These are phyloP conservation scores for Petrocephalus sullivani DNA, from an alignment of 2,797 vertebrate species.

Conservation along the genomic window DNA sequence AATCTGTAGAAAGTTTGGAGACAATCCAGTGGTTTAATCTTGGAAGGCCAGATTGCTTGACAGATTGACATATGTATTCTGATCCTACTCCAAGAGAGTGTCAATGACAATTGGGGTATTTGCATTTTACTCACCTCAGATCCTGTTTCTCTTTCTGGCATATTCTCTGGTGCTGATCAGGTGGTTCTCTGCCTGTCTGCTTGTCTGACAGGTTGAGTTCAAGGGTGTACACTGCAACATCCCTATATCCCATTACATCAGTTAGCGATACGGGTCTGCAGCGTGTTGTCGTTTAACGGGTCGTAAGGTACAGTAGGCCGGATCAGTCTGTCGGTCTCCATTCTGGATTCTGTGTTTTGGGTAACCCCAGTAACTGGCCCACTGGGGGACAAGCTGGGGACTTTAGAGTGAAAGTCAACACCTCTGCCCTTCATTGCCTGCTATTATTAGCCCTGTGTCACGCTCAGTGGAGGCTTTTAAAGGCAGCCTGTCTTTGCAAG, in stretches of 20 bases:
- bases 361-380: background rate
- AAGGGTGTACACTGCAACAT: background rate
- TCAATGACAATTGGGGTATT: background rate
- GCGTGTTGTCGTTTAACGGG: background rate
- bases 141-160: background rate
- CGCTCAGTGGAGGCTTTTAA: background rate
- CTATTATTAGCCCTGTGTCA: constrained; percentile 57
- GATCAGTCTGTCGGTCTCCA: background rate
- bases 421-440: constrained; percentile 59
- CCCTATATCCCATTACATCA: background rate
- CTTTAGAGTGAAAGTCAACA: constrained; percentile 50
- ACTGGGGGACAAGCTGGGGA: background rate
- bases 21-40: background rate
- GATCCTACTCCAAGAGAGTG: background rate
- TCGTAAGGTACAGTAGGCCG: background rate
- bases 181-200: background rate
- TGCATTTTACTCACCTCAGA: background rate
- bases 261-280: background rate
- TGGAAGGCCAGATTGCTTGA: background rate
- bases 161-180: background rate
- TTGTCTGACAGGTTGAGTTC: background rate
- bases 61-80: background rate
- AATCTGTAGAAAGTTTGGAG: background rate
- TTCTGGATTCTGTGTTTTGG: background rate
- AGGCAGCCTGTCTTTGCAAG: background rate